Evolutionary conservation across 2,113 vertebrate genomes (phyloP).

Genomic region (Antechinus stuartii): DNA sequence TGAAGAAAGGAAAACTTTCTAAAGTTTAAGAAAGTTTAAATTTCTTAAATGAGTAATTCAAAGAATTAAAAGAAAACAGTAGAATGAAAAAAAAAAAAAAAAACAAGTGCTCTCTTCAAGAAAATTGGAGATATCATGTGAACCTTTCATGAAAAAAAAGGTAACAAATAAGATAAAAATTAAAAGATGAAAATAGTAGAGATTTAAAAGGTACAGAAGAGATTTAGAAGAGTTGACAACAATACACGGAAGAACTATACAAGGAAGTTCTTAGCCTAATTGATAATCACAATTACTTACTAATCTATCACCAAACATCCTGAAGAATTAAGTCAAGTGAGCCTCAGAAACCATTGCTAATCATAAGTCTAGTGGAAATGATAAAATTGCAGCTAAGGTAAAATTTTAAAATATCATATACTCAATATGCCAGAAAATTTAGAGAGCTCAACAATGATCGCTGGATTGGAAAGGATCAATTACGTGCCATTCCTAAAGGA

Average conservation of each 20-base stretch:
- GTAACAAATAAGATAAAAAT: neutral
- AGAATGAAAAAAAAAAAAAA: neutral
- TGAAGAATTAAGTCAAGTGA: neutral
- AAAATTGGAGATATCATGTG: neutral
- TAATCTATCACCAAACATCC: neutral
- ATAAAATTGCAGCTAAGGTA: neutral
- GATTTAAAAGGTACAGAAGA: neutral
- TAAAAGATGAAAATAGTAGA: neutral
- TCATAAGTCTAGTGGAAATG: neutral
- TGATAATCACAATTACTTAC: neutral
- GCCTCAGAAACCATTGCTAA: neutral
- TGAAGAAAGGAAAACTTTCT: too few relatives aligned
- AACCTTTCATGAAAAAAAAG: neutral
- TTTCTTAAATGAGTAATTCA: neutral
- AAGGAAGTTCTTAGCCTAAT: neutral
- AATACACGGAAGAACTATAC: neutral
- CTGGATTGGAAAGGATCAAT: neutral
- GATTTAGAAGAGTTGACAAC: neutral
- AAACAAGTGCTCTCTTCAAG: neutral
- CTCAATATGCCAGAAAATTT: neutral
- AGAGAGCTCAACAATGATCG: neutral
- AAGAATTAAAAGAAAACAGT: neutral
- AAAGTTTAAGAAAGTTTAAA: neutral
- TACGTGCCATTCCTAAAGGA: neutral
- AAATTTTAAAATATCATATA: neutral